Base-by-base conservation (phyloP, 2,888 invertebrate species). In the Pachymerium ferrugineum region DNA sequence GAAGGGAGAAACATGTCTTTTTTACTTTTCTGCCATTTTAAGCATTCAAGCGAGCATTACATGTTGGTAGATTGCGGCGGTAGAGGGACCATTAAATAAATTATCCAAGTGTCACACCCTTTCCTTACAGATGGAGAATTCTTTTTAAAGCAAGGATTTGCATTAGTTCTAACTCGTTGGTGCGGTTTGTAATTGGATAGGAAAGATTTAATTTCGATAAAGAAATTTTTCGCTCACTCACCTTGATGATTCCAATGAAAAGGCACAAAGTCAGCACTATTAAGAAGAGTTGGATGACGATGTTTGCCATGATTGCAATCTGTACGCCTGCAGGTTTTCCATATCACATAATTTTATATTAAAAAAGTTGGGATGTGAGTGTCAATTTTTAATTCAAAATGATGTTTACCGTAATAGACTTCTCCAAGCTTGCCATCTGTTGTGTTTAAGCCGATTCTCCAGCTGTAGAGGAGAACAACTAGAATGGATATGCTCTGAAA, bases 211-310 rank as follows among this genome's bases (percentile, higher is more conserved):
- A 47, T 47, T 47, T 47, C 47, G 47, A 47, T 47, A 3, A 47
- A 16, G 22, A 19, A 47, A 71, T 47, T 3, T 47, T 16, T 16
- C 16, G 16, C 1, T 16, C 22, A 85, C 88, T 89, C 83, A 90
- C 90, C 88, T 89, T 89, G 84, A 89, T 87, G 81, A 90, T 89
- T 77, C 90, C 90, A 82, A 89, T 87, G 79, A 90, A 86, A 75
- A 90, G 84, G 79, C 89, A 86, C 83, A 89, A 86, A 81, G 90
- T 90, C 74, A 90, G 85, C 75, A 89, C 84, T 77, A 90, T 88
- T 89, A 90, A 90, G 80, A 90, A 90, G 84, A 90, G 87, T 83
- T 90, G 90, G 70, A 90, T 90, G 80, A 89, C 90, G 82, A 90
- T 90, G 79, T 90, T 90, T 79, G 90, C 89, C 79, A 89, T 86